phyloP scores from a whole-genome alignment of 2,888 invertebrate genomes.

The Leptarthrus brevirostris region DNA sequence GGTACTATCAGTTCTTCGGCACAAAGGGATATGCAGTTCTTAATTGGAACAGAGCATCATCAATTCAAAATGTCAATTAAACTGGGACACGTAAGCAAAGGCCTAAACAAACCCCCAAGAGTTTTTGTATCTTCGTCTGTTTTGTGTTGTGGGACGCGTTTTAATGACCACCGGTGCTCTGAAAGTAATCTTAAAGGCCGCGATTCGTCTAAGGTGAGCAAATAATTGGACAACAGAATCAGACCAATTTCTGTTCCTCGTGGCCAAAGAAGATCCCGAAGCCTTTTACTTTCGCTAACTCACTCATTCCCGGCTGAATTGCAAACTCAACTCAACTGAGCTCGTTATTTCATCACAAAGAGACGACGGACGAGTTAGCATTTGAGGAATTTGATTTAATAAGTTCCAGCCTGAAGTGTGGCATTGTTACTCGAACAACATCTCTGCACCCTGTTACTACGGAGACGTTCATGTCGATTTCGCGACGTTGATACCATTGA shows the following conservation, averaged over 20 bases:
- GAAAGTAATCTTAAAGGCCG: constrained; percentile 20
- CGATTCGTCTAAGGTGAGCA: constrained; percentile 52
- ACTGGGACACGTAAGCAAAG: constrained; percentile 48
- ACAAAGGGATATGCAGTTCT: constrained; percentile 51
- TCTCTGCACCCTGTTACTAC: constrained; percentile 1
- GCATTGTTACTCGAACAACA: constrained; percentile 43
- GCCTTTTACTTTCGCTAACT: constrained; percentile 42
- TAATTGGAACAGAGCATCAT: constrained; percentile 55
- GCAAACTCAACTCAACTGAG: neutral
- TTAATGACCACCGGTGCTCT: constrained; percentile 53
- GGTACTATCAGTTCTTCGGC: constrained; percentile 29
- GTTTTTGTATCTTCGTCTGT: constrained; percentile 27
- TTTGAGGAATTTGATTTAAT: constrained; percentile 55
- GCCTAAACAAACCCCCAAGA: constrained; percentile 42
- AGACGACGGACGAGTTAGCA: constrained; percentile 45
- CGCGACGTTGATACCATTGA: constrained; percentile 43
- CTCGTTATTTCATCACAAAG: constrained; percentile 28
- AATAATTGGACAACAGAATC: constrained; percentile 51
- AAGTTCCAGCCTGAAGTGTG: constrained; percentile 52
- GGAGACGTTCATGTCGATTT: constrained; percentile 38
- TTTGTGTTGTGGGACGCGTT: constrained; percentile 51
- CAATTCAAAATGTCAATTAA: constrained; percentile 55
- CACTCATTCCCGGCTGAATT: constrained; percentile 51
- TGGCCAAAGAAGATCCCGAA: constrained; percentile 26
- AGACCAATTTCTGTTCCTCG: constrained; percentile 48